Evolutionary conservation across 2,113 vertebrate species (phyloP).

Genomic region (Petromus typicus): DNA sequence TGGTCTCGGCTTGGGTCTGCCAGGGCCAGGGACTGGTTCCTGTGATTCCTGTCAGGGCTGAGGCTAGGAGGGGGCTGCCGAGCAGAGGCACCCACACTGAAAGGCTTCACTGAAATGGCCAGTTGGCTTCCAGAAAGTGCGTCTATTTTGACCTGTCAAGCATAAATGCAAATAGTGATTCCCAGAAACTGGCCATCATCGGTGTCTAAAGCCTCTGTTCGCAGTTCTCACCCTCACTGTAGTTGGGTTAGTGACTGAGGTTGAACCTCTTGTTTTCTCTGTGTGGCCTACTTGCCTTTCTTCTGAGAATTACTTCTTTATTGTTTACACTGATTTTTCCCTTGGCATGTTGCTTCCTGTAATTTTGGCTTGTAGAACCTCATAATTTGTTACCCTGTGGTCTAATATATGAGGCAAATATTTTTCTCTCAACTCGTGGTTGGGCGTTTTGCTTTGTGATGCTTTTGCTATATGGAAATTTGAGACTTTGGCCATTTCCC

Average conservation of each 20-base stretch:
- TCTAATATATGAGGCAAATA: not conserved
- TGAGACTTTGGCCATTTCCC: too few relatives aligned
- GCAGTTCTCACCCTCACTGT: not conserved
- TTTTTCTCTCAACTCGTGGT: not conserved
- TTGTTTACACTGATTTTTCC: not conserved
- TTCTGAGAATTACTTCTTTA: not conserved
- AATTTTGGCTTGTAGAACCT: not conserved
- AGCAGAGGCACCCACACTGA: not conserved
- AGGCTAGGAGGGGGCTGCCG: not conserved
- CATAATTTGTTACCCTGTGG: not conserved
- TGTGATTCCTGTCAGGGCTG: not conserved
- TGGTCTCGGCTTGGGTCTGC: accelerated
- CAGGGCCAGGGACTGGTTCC: accelerated
- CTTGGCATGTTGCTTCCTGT: not conserved
- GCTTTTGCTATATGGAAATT: not conserved
- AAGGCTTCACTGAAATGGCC: not conserved
- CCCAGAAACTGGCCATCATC: not conserved
- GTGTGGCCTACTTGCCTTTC: not conserved
- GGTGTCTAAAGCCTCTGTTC: not conserved
- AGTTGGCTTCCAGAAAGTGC: not conserved
- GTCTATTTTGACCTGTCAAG: not conserved
- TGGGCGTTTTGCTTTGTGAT: not conserved
- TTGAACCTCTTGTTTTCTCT: accelerated
- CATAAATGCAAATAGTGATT: not conserved
- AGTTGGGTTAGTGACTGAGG: accelerated